Base-by-base conservation (phyloP, 1,140 invertebrate genomes). In the Meteorus sp. region DNA sequence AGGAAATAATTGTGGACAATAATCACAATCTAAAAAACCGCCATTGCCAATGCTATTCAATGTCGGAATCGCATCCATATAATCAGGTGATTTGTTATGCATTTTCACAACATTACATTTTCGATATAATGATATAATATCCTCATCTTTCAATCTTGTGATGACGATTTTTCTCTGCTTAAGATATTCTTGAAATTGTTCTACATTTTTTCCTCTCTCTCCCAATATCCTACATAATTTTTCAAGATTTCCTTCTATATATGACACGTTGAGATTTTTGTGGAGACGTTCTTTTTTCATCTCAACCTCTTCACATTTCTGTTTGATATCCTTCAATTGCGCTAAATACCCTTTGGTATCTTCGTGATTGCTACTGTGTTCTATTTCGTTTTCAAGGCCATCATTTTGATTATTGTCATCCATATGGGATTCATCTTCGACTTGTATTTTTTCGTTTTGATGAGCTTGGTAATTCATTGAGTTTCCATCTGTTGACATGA, bases 171-270 rank as follows among this genome's bases (percentile, higher is more conserved):
- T 74, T 17, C 77, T 59, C 23, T 73, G 75, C 51, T 77, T 79
- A 1, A 80, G 52, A 62, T 80, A 78, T n/a, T 74, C 74, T 31
- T 71, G 65, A 68, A 79, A 79, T 3, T 78, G 72, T 15, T 68
- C 48, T 4, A 73, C 23, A 61, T 71, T 57, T 50, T 65, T 62
- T 20, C 72, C 63, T n/a, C 59, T 62, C 13, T 69, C 63, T 3
- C 71, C 72, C 15, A 74, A 53, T 25, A 74, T 64, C 31, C 63
- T 62, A 11, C 51, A 25, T 19, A 74, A 59, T 41, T 68, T 73
- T 9, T 71, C 69, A 22, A 71, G 59, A 53, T 67, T 66, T 7
- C 55, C 62, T 43, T 72, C 66, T 0, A 2, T 63, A 41, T 61
- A 67, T 5, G 68, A 66, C 9, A 67, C 48, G 4, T 63, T 58